Evolutionary conservation across 2,797 vertebrate species (phyloP).

Genomic region (Parauchenoglanis ngamensis): DNA sequence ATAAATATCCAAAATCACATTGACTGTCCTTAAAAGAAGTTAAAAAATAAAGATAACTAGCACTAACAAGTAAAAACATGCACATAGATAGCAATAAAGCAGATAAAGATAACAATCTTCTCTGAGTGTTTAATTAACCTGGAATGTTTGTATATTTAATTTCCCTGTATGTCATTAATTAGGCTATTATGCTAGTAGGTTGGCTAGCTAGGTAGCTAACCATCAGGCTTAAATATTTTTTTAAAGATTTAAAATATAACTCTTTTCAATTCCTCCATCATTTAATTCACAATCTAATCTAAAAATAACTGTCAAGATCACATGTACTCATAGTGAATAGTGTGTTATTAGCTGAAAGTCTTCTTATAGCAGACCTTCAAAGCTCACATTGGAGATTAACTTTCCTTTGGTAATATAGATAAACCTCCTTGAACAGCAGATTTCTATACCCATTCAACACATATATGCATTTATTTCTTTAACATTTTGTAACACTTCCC

Average conservation of each 20-base stretch:
- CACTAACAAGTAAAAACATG: background rate
- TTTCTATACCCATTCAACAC: background rate
- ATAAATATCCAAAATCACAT: background rate
- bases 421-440: background rate
- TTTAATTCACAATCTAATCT: too few relatives aligned
- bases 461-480: slow-evolving; percentile 16
- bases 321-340: background rate
- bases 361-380: background rate
- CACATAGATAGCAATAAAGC: background rate
- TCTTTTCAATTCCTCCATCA: too few relatives aligned
- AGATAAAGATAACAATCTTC: background rate
- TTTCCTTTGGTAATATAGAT: background rate
- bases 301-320: background rate
- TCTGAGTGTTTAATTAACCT: background rate
- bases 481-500: background rate
- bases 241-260: background rate
- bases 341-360: background rate
- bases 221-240: background rate
- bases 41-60: background rate
- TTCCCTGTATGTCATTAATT: background rate
- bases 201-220: background rate
- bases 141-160: background rate
- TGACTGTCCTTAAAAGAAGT: background rate
- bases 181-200: background rate
- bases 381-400: background rate